Percentiles rank a stretch among this genome's conserved stretches.
Conservation (phyloP, 2,888 invertebrate species). For the Athalia cordata region DNA sequence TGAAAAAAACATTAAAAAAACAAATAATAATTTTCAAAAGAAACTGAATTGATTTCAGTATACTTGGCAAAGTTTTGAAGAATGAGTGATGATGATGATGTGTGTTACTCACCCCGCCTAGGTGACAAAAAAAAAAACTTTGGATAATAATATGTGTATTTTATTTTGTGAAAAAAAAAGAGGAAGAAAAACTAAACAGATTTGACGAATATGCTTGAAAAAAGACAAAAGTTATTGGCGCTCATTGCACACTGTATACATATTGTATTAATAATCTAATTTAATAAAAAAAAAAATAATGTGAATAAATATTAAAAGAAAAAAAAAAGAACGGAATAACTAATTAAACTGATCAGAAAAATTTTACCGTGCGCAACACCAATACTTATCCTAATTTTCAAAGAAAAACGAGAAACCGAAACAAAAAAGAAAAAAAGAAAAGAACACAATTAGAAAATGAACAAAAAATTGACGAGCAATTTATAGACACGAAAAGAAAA, state of each 20-base stretch:
- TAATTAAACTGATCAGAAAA: neutral
- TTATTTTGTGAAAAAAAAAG: slow-evolving; percentile 8
- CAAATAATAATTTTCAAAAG: too few species aligned
- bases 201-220: slow-evolving; percentile 38
- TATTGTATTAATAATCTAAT: slow-evolving; percentile 25
- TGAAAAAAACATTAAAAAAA: too few species aligned
- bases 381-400: slow-evolving; percentile 4
- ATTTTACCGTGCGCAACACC: neutral
- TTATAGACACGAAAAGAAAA: slow-evolving; percentile 23
- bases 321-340: neutral
- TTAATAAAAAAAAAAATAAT: slow-evolving; percentile 18
- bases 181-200: too few species aligned
- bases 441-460: neutral
- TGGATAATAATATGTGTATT: slow-evolving; percentile 37
- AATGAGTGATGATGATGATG: too few species aligned
- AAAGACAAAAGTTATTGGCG: neutral
- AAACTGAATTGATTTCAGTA: too few species aligned
- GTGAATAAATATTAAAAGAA: slow-evolving; percentile 3
- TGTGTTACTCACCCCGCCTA: slow-evolving; percentile 53
- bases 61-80: too few species aligned
- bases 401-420: neutral
- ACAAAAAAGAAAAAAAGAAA: neutral
- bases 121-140: slow-evolving; percentile 50
- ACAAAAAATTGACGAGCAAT: neutral
- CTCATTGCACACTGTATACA: neutral